Conservation (phyloP, 2,797 vertebrate species). For the Sebastiscus albofasciatus region DNA sequence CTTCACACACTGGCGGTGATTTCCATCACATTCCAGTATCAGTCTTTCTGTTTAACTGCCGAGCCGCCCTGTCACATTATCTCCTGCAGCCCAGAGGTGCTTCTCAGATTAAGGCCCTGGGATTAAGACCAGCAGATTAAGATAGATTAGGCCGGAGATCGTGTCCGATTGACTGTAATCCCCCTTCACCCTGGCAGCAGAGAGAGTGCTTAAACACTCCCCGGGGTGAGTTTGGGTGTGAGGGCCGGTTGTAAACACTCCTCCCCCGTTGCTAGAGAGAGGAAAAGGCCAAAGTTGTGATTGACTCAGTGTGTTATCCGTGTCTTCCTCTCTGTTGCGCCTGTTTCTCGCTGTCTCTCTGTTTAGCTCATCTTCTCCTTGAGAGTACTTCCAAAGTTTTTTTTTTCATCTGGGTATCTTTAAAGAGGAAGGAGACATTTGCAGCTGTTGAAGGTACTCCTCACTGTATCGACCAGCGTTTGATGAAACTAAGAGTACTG, state of each 20-base stretch:
- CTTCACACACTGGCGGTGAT: neutral
- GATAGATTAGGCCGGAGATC: slow-evolving; percentile 80
- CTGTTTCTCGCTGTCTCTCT: neutral
- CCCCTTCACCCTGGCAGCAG: slow-evolving; percentile 53
- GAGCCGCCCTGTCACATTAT: slow-evolving; percentile 61
- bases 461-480: neutral
- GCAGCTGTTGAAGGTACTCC: neutral
- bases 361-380: neutral
- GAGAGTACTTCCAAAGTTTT: neutral
- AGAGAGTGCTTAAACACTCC: slow-evolving; percentile 57
- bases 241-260: slow-evolving; percentile 35
- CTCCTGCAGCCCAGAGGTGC: slow-evolving; percentile 71
- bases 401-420: neutral
- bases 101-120: slow-evolving; percentile 78
- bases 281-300: slow-evolving; percentile 31
- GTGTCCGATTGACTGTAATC: slow-evolving; percentile 83
- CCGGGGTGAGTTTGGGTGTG: slow-evolving; percentile 35
- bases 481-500: neutral
- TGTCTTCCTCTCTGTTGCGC: slow-evolving; percentile 9
- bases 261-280: slow-evolving; percentile 31
- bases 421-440: neutral
- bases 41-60: slow-evolving; percentile 38
- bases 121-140: slow-evolving; percentile 81
- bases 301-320: slow-evolving; percentile 9
- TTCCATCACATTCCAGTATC: slow-evolving; percentile 31